A percentile compares a stretch with the other conserved stretches of the same genome.
Conservation (phyloP, 2,888 invertebrate genomes). For the Pristionchus exspectatus region DNA sequence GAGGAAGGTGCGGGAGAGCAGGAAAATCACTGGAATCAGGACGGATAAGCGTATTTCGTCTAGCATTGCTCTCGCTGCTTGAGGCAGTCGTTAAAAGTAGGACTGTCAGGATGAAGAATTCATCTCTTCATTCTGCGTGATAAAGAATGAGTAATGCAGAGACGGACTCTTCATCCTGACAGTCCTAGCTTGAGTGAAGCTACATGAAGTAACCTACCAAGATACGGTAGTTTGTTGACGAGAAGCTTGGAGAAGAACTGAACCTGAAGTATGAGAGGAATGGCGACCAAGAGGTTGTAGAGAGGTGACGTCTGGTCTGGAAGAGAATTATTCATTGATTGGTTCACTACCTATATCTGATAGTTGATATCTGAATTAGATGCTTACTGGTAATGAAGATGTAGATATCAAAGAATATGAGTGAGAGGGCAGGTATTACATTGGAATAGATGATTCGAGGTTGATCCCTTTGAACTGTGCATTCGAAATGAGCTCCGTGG, state of each 20-base stretch:
- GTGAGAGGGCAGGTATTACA: constrained; percentile 6
- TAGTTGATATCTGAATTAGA: not conserved
- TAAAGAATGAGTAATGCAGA: too few species aligned
- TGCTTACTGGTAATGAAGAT: not conserved
- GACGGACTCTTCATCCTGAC: too few species aligned
- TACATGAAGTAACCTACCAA: constrained; percentile 3
- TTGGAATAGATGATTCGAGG: not conserved
- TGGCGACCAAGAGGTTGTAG: not conserved
- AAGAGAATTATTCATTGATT: not conserved
- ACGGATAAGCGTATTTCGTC: too few species aligned
- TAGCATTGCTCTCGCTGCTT: too few species aligned
- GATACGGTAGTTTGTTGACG: constrained; percentile 32
- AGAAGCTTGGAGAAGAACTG: constrained; percentile 34
- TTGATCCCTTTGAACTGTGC: not conserved
- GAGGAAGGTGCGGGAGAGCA: not conserved
- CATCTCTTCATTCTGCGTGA: too few species aligned
- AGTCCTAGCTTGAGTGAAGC: not conserved
- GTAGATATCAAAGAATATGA: constrained; percentile 29
- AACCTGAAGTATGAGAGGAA: not conserved
- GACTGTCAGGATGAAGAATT: too few species aligned
- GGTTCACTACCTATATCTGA: not conserved
- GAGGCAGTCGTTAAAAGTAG: too few species aligned
- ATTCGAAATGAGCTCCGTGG: constrained; percentile 1
- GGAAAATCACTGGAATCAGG: not conserved
- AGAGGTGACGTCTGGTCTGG: not conserved